Base-by-base conservation (phyloP, 2,113 vertebrate genomes). In the Eretmochelys imbricata region DNA sequence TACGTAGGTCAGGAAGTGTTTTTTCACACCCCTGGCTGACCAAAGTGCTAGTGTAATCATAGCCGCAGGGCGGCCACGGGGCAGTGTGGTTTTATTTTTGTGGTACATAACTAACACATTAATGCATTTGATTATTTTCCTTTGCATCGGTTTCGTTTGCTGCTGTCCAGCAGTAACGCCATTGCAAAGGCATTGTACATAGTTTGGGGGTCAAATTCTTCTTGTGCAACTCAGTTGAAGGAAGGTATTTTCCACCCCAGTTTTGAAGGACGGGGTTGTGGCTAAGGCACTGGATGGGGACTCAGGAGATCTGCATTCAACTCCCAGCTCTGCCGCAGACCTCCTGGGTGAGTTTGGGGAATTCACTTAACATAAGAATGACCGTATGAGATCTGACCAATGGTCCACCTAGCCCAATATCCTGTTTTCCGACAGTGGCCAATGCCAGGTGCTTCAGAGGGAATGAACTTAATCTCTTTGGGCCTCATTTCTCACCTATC, bases 211-310 rank as follows among this genome's bases (percentile, higher is more conserved):
- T 27, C 25, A 46, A 46, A 27, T 46, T 25, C 42, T 76, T 27
- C 42, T 76, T 24, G 27, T 76, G 42, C 75, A 76, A 48, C 75
- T 76, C 75, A 42, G 5, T 11, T 7, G 6, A 31, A 53, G 65
- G 29, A 35, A 20, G 54, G 31, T 35, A 49, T 42, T 82, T 65
- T 46, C 53, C 65, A 16, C 3, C 24, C 8, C 48, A 25, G 19
- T 0, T 1, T 35, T 13, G 53, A 85, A 48, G 57, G 31, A 48
- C 14, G 10, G 65, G 8, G 1, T 53, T 27, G n/a, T 0, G 2
- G 10, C 27, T 11, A 8, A n/a, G 10, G 46, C 13, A 51, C 29
- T 31, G 38, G 46, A 55, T 8, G 9, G 31, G 29, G 57, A 27
- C 42, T 38, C 29, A 22, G 49, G 7, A 48, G 49, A 31, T 51